Percentiles rank a stretch among this genome's conserved stretches.
Conservation (phyloP, 2,888 invertebrate genomes). For the Ectemnius lituratus region DNA sequence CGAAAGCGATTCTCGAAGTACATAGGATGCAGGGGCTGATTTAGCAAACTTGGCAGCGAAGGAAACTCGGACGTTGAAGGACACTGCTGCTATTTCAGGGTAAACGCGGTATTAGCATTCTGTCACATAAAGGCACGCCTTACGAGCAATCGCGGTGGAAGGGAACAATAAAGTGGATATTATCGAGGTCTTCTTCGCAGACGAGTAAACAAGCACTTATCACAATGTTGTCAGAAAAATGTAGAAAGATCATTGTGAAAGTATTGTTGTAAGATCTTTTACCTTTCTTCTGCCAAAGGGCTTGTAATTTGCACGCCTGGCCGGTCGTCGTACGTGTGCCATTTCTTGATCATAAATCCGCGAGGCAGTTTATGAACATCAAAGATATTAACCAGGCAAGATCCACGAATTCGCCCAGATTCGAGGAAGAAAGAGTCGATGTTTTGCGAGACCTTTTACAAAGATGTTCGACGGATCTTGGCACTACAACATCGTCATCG, state of each 20-base stretch:
- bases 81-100: slow-evolving; percentile 54
- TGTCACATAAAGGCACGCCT: slow-evolving; percentile 42
- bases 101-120: slow-evolving; percentile 51
- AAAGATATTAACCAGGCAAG: too few species aligned
- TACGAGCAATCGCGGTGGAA: slow-evolving; percentile 10
- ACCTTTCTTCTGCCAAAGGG: slow-evolving; percentile 76
- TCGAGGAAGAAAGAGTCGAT: too few species aligned
- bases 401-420: too few species aligned
- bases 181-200: slow-evolving; percentile 3
- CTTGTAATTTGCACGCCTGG: slow-evolving; percentile 73
- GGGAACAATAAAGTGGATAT: slow-evolving; percentile 28
- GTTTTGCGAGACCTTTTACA: neutral
- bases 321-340: slow-evolving; percentile 73
- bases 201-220: neutral
- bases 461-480: too few species aligned
- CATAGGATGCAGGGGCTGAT: slow-evolving; percentile 26
- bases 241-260: too few species aligned
- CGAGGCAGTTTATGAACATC: slow-evolving; percentile 1
- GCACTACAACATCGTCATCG: too few species aligned
- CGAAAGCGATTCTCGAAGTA: slow-evolving; percentile 17
- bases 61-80: slow-evolving; percentile 51
- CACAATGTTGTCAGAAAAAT: too few species aligned
- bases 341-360: slow-evolving; percentile 50
- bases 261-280: slow-evolving; percentile 41
- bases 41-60: slow-evolving; percentile 44